phyloP scores from a whole-genome alignment of 2,888 invertebrate genomes.

The Chaitophorus viminalis region DNA sequence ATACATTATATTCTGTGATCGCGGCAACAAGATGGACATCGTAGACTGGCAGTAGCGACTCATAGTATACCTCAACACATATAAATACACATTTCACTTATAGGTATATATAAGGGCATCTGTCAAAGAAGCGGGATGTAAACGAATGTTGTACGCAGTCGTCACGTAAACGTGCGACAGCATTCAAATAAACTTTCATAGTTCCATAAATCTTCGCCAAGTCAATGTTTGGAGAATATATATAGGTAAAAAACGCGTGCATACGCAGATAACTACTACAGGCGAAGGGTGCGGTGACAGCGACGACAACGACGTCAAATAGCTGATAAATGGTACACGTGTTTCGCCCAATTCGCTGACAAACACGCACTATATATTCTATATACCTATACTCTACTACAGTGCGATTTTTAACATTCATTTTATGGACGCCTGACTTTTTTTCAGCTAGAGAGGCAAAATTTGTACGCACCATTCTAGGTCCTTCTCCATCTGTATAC shows the following conservation, averaged over 20 bases:
- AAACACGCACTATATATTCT: background rate
- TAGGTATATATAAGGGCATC: background rate
- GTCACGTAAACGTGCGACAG: background rate
- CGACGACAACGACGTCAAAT: slow-evolving; percentile 2
- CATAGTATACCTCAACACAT: no score
- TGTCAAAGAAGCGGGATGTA: background rate
- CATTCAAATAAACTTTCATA: slow-evolving; percentile 33
- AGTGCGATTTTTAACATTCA: background rate
- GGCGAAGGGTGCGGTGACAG: background rate
- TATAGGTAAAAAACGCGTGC: background rate
- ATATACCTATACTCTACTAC: background rate
- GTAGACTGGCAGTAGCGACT: background rate
- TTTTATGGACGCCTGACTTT: background rate
- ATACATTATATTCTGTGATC: background rate
- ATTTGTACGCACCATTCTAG: background rate
- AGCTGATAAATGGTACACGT: slow-evolving; percentile 32
- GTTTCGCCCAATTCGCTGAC: background rate
- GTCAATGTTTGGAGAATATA: background rate
- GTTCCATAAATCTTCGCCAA: slow-evolving; percentile 24
- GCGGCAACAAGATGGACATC: background rate
- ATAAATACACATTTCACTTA: background rate
- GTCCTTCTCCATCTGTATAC: no score
- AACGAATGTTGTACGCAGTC: background rate
- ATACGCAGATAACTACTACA: background rate
- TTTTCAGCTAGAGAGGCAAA: background rate